phyloP scores from a whole-genome alignment of 2,113 vertebrate genomes.

The Chitala chitala region DNA sequence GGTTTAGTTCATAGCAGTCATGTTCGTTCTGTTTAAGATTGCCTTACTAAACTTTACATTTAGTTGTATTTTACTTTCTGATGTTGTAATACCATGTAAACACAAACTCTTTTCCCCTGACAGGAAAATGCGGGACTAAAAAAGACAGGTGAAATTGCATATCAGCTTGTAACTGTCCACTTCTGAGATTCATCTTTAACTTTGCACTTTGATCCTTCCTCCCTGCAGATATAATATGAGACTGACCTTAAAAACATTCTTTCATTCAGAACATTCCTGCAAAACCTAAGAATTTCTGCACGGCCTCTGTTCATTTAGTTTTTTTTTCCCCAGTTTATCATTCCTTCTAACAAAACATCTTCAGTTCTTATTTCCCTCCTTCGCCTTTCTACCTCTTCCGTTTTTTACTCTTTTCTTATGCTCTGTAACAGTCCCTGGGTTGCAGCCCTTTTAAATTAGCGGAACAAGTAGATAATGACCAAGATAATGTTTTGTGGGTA shows the following conservation, averaged over 20 bases:
- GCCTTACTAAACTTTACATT: no score
- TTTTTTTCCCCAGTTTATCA: conserved; percentile 14
- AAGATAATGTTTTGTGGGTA: no score
- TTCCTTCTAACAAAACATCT: conserved; percentile 36
- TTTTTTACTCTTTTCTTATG: no score
- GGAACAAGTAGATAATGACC: no score
- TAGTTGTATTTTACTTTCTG: no score
- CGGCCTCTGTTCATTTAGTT: conserved; percentile 62
- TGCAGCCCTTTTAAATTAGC: no score
- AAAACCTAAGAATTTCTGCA: conserved; percentile 99
- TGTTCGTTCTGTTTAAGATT: no score
- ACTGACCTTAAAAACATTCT: conserved; percentile 84
- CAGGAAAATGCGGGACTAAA: background rate
- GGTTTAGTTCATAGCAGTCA: no score
- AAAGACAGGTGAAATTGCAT: background rate
- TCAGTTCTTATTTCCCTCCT: no score
- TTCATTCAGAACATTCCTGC: conserved; percentile 92
- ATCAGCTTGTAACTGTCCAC: conserved; percentile 71
- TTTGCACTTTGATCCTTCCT: conserved; percentile 54
- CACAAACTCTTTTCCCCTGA: no score
- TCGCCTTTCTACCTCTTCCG: no score
- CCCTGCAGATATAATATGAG: conserved; percentile 87
- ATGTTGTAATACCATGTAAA: no score
- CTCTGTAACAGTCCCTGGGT: conserved; percentile 37
- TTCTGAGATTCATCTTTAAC: conserved; percentile 47